phyloP scores from a whole-genome alignment of 2,797 vertebrate species.

The Chrysolophus pictus region DNA sequence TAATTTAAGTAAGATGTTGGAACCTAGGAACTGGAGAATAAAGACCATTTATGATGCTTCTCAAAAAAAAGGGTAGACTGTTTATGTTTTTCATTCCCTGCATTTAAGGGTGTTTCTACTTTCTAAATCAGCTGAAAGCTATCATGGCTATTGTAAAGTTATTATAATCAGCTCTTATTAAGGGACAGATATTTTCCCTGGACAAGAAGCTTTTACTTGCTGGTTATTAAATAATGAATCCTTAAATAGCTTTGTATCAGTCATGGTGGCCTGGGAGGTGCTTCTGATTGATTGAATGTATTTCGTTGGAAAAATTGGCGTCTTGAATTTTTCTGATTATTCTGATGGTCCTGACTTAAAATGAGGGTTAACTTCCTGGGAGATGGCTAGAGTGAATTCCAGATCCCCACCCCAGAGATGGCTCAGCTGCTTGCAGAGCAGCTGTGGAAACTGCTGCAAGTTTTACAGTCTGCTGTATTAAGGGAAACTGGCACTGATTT shows the following conservation, averaged over 20 bases:
- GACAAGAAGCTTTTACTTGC: not conserved
- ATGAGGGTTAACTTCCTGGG: not conserved
- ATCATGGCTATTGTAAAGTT: not conserved
- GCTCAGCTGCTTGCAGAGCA: conserved; percentile 46
- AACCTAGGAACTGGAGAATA: not conserved
- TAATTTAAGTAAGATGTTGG: not conserved
- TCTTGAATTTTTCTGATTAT: not conserved
- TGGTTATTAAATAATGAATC: not conserved
- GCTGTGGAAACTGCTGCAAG: conserved; percentile 36
- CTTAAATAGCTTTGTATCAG: not conserved
- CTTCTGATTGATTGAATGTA: not conserved
- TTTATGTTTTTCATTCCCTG: not conserved
- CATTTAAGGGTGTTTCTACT: not conserved
- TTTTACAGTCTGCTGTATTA: not conserved
- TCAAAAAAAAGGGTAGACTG: not conserved
- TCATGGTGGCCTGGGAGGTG: not conserved
- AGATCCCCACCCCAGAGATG: not conserved
- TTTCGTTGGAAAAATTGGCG: not conserved
- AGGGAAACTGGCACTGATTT: conserved; percentile 21
- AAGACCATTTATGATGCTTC: not conserved
- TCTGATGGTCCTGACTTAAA: not conserved
- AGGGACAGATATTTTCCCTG: not conserved
- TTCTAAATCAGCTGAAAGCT: not conserved
- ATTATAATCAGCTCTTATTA: not conserved
- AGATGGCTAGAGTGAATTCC: conserved; percentile 10